Base-by-base conservation (phyloP, 2,113 vertebrate genomes). In the Macroglossus sobrinus region DNA sequence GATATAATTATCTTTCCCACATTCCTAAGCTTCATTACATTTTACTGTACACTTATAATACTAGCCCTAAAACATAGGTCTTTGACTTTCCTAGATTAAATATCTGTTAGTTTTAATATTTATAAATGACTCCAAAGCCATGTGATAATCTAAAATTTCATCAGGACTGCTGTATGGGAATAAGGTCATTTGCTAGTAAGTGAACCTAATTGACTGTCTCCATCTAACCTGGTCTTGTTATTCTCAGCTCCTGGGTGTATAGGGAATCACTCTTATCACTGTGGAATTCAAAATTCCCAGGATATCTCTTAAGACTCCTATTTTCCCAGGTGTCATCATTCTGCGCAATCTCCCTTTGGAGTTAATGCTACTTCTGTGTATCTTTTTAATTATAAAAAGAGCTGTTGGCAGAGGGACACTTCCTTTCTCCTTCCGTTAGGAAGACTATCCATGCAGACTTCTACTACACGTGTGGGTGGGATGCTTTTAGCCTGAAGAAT, bases 361-460 rank as follows among this genome's bases (percentile, higher is more conserved):
- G 47, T 0, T 15, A 30, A 85, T 74, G 74, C 22, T 57, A 28
- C 38, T 43, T 89, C 24, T 90, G 40, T 47, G 33, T 75, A 59
- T 80, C 30, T 85, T 64, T 85, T 85, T 79, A 80, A 79, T 89
- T 93, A 93, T 55, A 59, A 87, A 64, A 87, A 75, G 26, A 66
- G 19, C 12, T 76, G 10, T 84, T 84, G 35, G 40, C 43, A 45
- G 10, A 96, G 30, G 28, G 22, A 43, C 4, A 50, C 26, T 26
- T 80, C 71, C 53, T 47, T 93, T 28, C 33, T 7, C 14, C 47
- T 10, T 74, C 76, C 16, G n/a, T 22, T 24, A 84, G 7, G 38
- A 89, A 89, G 71, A 63, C 45, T 79, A 19, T 66, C 66, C 28
- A 21, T 68, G n/a, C 33, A 86, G 35, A 35, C 16, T 86, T 33